Conservation (phyloP, 2,113 vertebrate genomes). For the Macaca mulatta region DNA sequence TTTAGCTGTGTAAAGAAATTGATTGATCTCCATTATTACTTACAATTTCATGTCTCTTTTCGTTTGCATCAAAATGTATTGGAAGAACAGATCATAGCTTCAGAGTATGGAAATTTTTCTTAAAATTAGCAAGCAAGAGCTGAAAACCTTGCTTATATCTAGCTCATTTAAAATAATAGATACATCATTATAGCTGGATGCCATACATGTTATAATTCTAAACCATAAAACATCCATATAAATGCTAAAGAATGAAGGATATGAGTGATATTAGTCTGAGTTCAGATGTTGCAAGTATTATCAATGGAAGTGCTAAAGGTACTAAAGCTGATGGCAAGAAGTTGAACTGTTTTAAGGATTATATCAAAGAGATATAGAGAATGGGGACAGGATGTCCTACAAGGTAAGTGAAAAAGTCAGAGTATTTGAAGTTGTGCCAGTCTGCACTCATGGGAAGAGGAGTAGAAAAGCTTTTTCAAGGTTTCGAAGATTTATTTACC, state of each 20-base stretch:
- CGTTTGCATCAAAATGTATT: conserved; percentile 47
- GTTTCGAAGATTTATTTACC: background rate
- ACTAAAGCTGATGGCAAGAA: background rate
- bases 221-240: background rate
- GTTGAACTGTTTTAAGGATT: background rate
- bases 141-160: background rate
- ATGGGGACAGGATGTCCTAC: background rate
- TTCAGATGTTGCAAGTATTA: background rate
- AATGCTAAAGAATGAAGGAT: background rate
- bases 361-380: background rate
- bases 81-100: background rate
- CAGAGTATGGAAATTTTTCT: background rate
- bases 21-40: conserved; percentile 45
- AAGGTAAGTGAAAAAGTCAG: background rate
- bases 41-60: background rate
- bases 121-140: background rate
- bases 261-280: background rate
- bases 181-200: background rate
- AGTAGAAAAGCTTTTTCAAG: background rate
- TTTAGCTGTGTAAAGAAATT: conserved; percentile 40
- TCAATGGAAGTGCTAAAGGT: background rate
- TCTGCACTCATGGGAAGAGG: background rate
- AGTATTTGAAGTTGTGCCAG: background rate
- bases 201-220: background rate
- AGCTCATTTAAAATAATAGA: background rate